Evolutionary conservation across 2,113 vertebrate species (phyloP), one percentile per base, ranked within the genome.

Genomic region (Pteronura brasiliensis): DNA sequence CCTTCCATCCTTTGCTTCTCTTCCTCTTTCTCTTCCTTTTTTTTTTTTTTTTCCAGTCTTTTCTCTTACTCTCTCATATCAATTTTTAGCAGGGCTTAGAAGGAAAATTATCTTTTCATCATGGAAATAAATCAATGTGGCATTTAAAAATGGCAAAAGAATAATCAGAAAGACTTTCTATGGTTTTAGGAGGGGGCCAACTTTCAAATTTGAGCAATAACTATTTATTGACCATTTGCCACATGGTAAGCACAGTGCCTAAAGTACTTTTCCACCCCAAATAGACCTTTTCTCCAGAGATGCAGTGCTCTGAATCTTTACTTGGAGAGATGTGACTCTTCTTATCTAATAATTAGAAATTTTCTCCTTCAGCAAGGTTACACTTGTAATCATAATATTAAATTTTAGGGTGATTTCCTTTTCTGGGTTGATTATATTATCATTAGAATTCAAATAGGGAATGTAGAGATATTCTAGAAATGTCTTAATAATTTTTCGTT

Each of bases 401-500:
- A 85, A 79, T 67, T 97, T 80, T 69, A 82, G 65, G 59, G 72
- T 71, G 27, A 88, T 88, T 98, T 96, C 34, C 52, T 95, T 94
- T 90, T 55, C 77, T 83, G 44, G 29, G 47, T 71, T 93, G 77
- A 96, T 92, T 52, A 25, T 74, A 76, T 49, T 74, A 84, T 82
- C 61, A 39, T 90, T 87, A 88, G 67, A 89, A 90, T 85, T 94
- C 71, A 93, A 96, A 93, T 63, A 96, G 21, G 3, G 3, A 81
- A 8, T n/a, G 4, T 87, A 77, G 4, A 96, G 67, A 79, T 97
- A 90, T 67, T 94, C 95, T 90, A 92, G 71, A 94, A 98, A 96
- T 42, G 93, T 95, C 72, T 74, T 74, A 97, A 52, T 95, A 89
- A 74, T 88, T 98, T 98, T 97, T 31, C 34, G 13, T 34, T 34